Evolutionary conservation across 1,140 invertebrate genomes (phyloP).

Genomic region (Drosophila tropicalis): DNA sequence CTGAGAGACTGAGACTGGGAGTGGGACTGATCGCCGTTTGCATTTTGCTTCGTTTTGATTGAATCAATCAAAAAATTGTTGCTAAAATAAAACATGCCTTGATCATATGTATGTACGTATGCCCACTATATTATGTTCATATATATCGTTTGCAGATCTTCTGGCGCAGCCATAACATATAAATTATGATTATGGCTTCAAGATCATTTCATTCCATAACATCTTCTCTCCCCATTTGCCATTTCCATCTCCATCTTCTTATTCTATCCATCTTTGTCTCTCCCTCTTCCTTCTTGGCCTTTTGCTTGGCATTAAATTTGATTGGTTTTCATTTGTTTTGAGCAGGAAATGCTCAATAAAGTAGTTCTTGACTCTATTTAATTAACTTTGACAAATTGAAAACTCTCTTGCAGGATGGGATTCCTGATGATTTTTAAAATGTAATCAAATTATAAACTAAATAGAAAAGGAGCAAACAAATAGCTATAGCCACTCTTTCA

Average conservation of each 20-base stretch:
- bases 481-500: slow-evolving; percentile 25
- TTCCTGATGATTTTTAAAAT: slow-evolving; percentile 22
- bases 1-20: slow-evolving; percentile 21
- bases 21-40: slow-evolving; percentile 49
- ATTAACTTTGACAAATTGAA: slow-evolving; percentile 66
- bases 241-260: slow-evolving; percentile 23
- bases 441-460: slow-evolving; percentile 42
- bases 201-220: slow-evolving; percentile 27
- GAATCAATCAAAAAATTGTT: slow-evolving; percentile 80
- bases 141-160: slow-evolving; percentile 73
- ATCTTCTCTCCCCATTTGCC: slow-evolving; percentile 20
- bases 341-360: slow-evolving; percentile 59
- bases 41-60: slow-evolving; percentile 73
- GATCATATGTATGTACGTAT: background rate
- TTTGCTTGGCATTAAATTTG: slow-evolving; percentile 53
- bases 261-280: background rate
- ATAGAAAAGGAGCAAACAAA: background rate
- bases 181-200: slow-evolving; percentile 72
- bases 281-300: background rate
- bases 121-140: slow-evolving; percentile 26
- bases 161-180: slow-evolving; percentile 66
- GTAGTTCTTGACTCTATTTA: slow-evolving; percentile 49
- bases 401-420: slow-evolving; percentile 31
- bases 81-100: slow-evolving; percentile 8
- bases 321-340: slow-evolving; percentile 62